These are phyloP conservation scores for Anhinga rufa DNA, from an alignment of 2,113 vertebrate species.

Conservation along the genomic window DNA sequence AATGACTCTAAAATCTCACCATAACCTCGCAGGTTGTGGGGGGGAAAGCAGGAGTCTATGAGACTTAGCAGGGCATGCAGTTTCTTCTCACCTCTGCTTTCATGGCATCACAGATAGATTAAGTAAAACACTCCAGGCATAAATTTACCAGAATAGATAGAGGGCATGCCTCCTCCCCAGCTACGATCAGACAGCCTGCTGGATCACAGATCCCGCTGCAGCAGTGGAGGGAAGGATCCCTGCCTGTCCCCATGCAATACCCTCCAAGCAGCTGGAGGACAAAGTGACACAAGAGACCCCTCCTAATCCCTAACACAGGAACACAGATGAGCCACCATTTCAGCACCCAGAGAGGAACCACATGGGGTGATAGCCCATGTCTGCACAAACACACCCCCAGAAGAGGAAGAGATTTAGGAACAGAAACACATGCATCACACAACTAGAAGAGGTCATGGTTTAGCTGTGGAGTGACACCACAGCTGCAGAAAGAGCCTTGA, in stretches of 20 bases:
- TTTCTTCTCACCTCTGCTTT: not conserved
- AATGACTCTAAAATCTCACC: not conserved
- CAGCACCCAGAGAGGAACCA: not conserved
- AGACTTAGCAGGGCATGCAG: not conserved
- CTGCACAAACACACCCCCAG: not conserved
- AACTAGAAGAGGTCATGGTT: not conserved
- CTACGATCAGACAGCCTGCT: not conserved
- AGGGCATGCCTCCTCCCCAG: not conserved
- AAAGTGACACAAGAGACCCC: not conserved
- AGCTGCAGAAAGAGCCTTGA: not conserved
- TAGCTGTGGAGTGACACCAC: not conserved
- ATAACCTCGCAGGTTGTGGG: not conserved
- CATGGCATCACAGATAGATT: not conserved
- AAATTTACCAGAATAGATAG: not conserved
- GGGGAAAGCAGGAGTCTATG: not conserved
- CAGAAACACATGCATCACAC: not conserved
- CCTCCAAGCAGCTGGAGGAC: not conserved
- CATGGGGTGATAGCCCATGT: too few species aligned
- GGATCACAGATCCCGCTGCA: accelerated
- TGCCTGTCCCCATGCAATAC: accelerated
- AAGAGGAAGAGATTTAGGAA: not conserved
- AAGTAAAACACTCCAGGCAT: not conserved
- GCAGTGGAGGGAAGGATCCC: not conserved
- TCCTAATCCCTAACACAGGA: not conserved
- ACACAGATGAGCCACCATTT: not conserved